phyloP scores from a whole-genome alignment of 2,797 vertebrate genomes.

The Fistularia commersonii region DNA sequence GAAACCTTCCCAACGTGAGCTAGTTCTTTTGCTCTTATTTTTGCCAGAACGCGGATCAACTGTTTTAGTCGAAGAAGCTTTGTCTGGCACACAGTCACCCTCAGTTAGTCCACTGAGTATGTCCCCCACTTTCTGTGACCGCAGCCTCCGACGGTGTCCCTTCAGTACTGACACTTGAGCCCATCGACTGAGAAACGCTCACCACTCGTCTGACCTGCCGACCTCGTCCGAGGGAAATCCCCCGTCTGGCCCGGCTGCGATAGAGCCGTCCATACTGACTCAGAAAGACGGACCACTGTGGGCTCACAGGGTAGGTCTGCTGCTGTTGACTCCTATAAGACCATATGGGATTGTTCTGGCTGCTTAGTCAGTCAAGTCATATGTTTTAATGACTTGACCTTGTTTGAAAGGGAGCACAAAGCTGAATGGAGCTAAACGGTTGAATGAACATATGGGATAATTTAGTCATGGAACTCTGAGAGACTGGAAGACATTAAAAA shows the following conservation, averaged over 20 bases:
- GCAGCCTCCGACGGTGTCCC: conserved; percentile 15
- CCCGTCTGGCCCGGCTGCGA: conserved; percentile 13
- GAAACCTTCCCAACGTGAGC: too few species aligned
- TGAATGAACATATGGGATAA: conserved; percentile 33
- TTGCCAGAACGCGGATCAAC: background rate
- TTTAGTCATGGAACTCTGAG: conserved; percentile 14
- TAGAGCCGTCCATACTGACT: conserved; percentile 36
- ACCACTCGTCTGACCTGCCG: conserved; percentile 45
- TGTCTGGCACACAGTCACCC: conserved; percentile 12
- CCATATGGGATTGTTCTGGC: conserved; percentile 53
- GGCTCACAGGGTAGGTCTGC: conserved; percentile 46
- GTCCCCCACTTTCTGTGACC: conserved; percentile 17
- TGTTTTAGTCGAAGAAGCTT: background rate
- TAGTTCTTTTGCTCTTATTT: too few species aligned
- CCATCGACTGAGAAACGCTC: conserved; percentile 7
- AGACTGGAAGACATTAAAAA: conserved; percentile 3
- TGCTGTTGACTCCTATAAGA: conserved; percentile 38
- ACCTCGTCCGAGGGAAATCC: conserved; percentile 33
- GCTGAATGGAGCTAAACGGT: conserved; percentile 22
- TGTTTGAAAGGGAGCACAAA: conserved; percentile 22
- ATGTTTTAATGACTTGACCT: conserved; percentile 37
- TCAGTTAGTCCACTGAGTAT: too few species aligned
- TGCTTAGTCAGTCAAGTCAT: conserved; percentile 44
- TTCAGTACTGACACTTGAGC: conserved; percentile 28
- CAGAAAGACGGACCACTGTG: conserved; percentile 35